Evolutionary conservation across 92 coral and sea anemone species (phyloP).

Genomic region (Pocillopora grandis): DNA sequence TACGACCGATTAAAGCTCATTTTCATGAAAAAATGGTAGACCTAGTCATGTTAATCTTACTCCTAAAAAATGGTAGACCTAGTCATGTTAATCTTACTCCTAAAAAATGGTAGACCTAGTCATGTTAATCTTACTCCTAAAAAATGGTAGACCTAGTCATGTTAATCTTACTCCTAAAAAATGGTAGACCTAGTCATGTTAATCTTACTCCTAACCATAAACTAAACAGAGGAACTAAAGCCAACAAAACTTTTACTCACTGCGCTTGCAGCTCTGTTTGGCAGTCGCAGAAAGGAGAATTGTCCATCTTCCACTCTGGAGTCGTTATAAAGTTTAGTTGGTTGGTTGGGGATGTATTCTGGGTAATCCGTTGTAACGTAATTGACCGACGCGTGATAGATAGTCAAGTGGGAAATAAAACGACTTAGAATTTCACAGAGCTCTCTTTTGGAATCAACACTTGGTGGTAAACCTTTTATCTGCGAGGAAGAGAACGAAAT

Average conservation of each 20-base stretch:
- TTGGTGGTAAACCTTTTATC: constrained; percentile 74
- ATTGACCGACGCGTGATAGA: constrained; percentile 80
- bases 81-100: too few species aligned
- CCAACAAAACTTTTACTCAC: constrained; percentile 34
- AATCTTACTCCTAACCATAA: too few species aligned
- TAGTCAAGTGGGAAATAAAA: constrained; percentile 68
- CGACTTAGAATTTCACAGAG: constrained; percentile 70
- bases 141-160: too few species aligned
- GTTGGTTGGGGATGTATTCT: constrained; percentile 75
- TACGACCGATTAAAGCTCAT: too few species aligned
- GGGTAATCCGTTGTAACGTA: constrained; percentile 77
- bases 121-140: too few species aligned
- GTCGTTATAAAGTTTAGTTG: constrained; percentile 83
- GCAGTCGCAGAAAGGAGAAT: constrained; percentile 64
- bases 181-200: too few species aligned
- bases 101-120: too few species aligned
- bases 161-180: too few species aligned
- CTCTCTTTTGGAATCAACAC: constrained; percentile 35
- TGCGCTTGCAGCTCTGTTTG: constrained; percentile 64
- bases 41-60: too few species aligned
- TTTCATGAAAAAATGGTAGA: too few species aligned
- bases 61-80: too few species aligned
- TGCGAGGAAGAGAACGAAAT: constrained; percentile 5
- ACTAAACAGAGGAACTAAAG: too few species aligned
- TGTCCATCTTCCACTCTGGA: constrained; percentile 59